Evolutionary conservation across 2,888 invertebrate species (phyloP), one percentile per base, ranked within the genome.

Genomic region (Axea sp.): DNA sequence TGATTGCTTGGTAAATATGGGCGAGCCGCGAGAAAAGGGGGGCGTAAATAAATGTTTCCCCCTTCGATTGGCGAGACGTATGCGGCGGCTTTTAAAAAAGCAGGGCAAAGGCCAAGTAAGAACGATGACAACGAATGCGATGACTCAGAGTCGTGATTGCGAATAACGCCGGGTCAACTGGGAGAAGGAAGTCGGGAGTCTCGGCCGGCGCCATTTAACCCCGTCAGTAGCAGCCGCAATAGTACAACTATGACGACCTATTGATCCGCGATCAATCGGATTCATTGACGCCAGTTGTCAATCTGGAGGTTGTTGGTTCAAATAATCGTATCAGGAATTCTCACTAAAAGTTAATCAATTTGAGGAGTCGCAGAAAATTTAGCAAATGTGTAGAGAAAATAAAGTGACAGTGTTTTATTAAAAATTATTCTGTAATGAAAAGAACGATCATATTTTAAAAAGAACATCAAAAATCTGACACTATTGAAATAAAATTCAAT

Each of bases 1-100:
- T 87, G 86, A 87, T 87, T 87, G 87, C 83, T 86, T 81, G 81
- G 80, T 84, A 87, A 87, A 87, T 80, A 86, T 87, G 78, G 87
- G 87, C 82, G 86, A 84, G 87, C 77, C 86, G 76, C 78, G 76
- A 7, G 22, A 67, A 43, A 19, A n/a, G 5, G 17, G 53, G 7
- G 43, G 24, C n/a, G 31, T n/a, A n/a, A 30, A 49, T 12, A 47
- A 57, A 26, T 43, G 43, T 8, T 24, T 12, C 26, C 43, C 31
- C 41, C 51, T 47, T 41, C 51, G 43, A 31, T 33, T 28, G 39
- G 15, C 49, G 15, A 51, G 51, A 51, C 62, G 49, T 4, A 9
- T 6, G 31, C 15, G 37, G 35, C 33, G 41, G 53, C 31, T 17
- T 53, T 64, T 51, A 51, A 59, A 53, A 62, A 69, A 35, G 59